Percentiles rank a stretch among this genome's conserved stretches.
These are phyloP conservation scores for Aleadryas rufinucha DNA, from an alignment of 2,113 vertebrate species.

Conservation along the genomic window DNA sequence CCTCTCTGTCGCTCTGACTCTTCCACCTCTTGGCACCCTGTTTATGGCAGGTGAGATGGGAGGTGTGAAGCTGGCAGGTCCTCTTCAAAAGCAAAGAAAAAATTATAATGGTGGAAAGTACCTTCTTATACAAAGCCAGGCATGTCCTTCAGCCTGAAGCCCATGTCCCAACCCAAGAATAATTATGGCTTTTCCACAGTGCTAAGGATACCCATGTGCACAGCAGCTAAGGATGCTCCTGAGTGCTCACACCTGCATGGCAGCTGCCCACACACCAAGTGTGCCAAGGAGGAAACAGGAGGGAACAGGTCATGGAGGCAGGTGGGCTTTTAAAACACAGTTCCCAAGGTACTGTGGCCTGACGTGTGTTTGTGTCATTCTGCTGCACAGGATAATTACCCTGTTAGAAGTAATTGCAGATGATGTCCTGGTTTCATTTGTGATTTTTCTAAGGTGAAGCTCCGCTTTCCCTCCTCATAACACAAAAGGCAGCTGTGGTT, in stretches of 20 bases:
- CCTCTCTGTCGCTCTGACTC: constrained; percentile 29
- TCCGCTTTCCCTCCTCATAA: not conserved
- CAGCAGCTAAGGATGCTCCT: not conserved
- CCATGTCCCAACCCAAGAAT: not conserved
- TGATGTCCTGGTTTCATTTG: not conserved
- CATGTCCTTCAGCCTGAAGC: not conserved
- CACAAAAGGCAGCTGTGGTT: not conserved
- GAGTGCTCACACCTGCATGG: not conserved
- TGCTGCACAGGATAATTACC: not conserved
- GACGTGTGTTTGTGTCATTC: not conserved
- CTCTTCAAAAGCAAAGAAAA: constrained; percentile 34
- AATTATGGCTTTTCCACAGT: not conserved
- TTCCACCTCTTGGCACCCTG: constrained; percentile 23
- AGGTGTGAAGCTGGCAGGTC: not conserved
- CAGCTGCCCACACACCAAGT: accelerated
- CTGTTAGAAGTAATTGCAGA: not conserved
- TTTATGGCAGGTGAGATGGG: constrained; percentile 30
- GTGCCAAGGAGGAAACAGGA: not conserved
- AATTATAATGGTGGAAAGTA: not conserved
- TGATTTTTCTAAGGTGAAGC: not conserved
- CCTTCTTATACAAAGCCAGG: not conserved
- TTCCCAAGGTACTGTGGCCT: not conserved
- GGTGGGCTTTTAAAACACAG: constrained; percentile 4
- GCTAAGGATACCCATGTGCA: accelerated
- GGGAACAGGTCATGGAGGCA: not conserved